Base-by-base conservation (phyloP, 2,113 vertebrate species). In the Cavia porcellus region DNA sequence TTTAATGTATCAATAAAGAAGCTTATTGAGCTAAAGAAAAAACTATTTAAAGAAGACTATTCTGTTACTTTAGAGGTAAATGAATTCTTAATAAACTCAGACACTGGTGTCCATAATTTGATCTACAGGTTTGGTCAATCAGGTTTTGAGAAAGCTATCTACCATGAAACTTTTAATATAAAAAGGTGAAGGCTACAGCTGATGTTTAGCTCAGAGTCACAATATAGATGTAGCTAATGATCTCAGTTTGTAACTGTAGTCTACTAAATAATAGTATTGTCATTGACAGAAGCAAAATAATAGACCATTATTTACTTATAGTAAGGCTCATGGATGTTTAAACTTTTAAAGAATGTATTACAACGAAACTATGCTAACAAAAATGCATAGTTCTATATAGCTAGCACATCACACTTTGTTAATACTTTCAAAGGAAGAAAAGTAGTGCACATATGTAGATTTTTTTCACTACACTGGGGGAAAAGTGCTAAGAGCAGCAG, bases 231-330 rank as follows among this genome's bases (percentile, higher is more conserved):
- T 68, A 42, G 3, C 2, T 66, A 80, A 95, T 89, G 17, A 1
- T 4, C n/a, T 86, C 55, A 79, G 83, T 77, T 88, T 47, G 90
- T 24, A 90, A 92, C 2, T 86, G 80, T 20, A 82, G 11, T n/a
- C 45, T 85, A 75, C n/a, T 81, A 94, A 93, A 79, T 35, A 86
- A 81, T 5, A 86, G 35, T 89, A 86, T 90, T 92, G 94, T 80
- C 57, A 95, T 0, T 92, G 75, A 35, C 7, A 95, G 83, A 88
- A 83, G 66, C 42, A 95, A 97, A 87, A 80, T 14, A 92, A 80
- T 47, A 74, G 28, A 62, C 7, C 82, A 72, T 61, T 87, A 94
- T 13, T 84, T 88, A 92, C 35, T 87, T 68, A 84, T 17, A 92
- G 55, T 86, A 45, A 94, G 7, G 42, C 6, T 30, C 42, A 61